A percentile compares a stretch with the other conserved stretches of the same genome.
Evolutionary conservation across 2,113 vertebrate species (phyloP).

Genomic region (Upupa epops): DNA sequence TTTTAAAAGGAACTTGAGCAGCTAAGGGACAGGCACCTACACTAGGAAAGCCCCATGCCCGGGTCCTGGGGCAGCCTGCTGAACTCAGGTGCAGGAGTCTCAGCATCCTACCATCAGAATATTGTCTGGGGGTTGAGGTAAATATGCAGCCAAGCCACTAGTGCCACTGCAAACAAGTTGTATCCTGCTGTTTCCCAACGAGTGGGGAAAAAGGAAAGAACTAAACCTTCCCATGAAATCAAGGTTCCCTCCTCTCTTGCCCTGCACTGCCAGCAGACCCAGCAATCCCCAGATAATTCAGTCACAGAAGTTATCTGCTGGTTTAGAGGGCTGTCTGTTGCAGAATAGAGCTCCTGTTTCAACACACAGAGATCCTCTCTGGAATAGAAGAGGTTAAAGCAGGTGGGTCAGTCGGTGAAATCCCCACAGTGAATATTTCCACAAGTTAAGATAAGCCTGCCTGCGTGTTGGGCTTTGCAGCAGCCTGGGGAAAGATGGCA

Average conservation of each 20-base stretch:
- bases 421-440: background rate
- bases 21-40: background rate
- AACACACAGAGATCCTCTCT: background rate
- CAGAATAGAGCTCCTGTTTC: background rate
- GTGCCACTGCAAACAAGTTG: background rate
- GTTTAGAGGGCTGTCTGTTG: background rate
- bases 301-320: background rate
- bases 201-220: background rate
- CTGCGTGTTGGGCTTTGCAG: conserved; percentile 36
- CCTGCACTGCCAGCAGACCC: background rate
- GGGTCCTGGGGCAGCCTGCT: background rate
- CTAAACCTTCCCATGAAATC: background rate
- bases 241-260: background rate
- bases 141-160: background rate
- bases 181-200: background rate
- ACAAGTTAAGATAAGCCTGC: conserved; percentile 17
- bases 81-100: background rate
- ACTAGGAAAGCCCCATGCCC: background rate
- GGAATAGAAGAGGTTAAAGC: conserved; percentile 4
- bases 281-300: background rate
- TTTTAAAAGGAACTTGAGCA: background rate
- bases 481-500: conserved; percentile 1
- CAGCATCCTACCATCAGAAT: no score
- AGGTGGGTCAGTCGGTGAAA: conserved; percentile 21
- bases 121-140: background rate